Base-by-base conservation (phyloP, 2,113 vertebrate genomes). In the Ictalurus punctatus region DNA sequence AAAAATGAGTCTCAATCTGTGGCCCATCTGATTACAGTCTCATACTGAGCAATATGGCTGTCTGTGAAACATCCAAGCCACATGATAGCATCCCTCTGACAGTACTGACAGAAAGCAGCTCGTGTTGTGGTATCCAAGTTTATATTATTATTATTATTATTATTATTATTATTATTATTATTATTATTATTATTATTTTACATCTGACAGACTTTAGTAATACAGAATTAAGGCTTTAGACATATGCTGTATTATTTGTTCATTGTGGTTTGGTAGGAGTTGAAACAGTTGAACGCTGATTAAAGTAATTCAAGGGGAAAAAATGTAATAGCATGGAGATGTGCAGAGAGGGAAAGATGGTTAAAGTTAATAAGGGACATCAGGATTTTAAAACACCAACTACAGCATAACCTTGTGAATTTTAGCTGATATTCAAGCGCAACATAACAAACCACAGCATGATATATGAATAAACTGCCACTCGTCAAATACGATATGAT, bases 1-100 rank as follows among this genome's bases (percentile, higher is more conserved):
- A 54, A 37, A 79, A 84, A 84, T 56, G 9, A 84, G 19, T 63
- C 82, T 84, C 88, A 63, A 89, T 89, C 88, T 59, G 44, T 87
- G n/a, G 79, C 76, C 86, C 83, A 74, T 86, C 74, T 89, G 83
- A 88, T 89, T 86, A 71, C 80, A 85, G 44, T 79, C 63, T 84
- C 78, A 87, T 86, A 63, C 67, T 27, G 58, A 78, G 61, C 71
- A 67, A 85, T 89, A 89, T 89, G 85, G 88, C 88, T 79, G 48
- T 52, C 59, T 89, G 83, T 84, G 71, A 88, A 88, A 84, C 34
- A 21, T 80, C 61, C 23, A 61, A 52, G 67, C 56, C 27, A 40
- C 56, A 84, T 65, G 82, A 56, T 59, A 23, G 40, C 82, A 78
- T 65, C 69, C 59, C 71, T 48, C n/a, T 84, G 44, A 48, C 44